phyloP scores from a whole-genome alignment of 1,140 invertebrate species.

The Drosophila nasuta region DNA sequence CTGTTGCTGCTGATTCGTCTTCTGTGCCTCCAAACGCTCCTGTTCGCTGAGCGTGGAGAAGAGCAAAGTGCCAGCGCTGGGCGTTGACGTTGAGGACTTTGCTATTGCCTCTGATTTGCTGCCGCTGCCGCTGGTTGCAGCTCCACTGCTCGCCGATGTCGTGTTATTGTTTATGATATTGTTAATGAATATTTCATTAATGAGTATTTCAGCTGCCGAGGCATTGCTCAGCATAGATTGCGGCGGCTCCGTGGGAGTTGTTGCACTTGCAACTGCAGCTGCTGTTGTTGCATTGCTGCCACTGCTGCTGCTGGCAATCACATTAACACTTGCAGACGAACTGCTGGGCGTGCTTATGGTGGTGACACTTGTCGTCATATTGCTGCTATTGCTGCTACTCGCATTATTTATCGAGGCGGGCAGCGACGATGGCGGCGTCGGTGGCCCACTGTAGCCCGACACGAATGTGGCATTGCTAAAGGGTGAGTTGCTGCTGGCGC shows the following conservation, averaged over 20 bases:
- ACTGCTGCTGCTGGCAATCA: conserved; percentile 33
- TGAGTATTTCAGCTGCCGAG: conserved; percentile 82
- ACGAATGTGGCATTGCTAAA: conserved; percentile 75
- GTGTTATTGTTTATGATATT: conserved; percentile 83
- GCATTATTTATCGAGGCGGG: conserved; percentile 62
- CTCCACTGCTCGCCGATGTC: conserved; percentile 21
- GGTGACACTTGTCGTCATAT: conserved; percentile 58
- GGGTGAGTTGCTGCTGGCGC: conserved; percentile 50
- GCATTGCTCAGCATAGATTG: conserved; percentile 65
- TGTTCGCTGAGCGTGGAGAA: conserved; percentile 87
- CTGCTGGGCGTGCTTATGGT: conserved; percentile 63
- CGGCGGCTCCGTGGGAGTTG: conserved; percentile 23
- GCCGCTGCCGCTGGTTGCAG: conserved; percentile 27
- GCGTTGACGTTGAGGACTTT: conserved; percentile 76
- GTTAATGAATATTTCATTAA: conserved; percentile 84
- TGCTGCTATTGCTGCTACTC: conserved; percentile 36
- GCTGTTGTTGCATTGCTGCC: conserved; percentile 21
- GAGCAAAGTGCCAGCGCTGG: conserved; percentile 86
- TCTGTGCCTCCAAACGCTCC: conserved; percentile 85
- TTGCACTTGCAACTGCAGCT: conserved; percentile 8
- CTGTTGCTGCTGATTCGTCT: conserved; percentile 72
- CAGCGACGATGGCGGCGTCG: conserved; percentile 67
- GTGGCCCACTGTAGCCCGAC: conserved; percentile 64
- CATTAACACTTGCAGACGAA: conserved; percentile 45
- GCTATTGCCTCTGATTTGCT: conserved; percentile 36